phyloP scores from a whole-genome alignment of 2,888 invertebrate genomes.

The Thecophora atra region DNA sequence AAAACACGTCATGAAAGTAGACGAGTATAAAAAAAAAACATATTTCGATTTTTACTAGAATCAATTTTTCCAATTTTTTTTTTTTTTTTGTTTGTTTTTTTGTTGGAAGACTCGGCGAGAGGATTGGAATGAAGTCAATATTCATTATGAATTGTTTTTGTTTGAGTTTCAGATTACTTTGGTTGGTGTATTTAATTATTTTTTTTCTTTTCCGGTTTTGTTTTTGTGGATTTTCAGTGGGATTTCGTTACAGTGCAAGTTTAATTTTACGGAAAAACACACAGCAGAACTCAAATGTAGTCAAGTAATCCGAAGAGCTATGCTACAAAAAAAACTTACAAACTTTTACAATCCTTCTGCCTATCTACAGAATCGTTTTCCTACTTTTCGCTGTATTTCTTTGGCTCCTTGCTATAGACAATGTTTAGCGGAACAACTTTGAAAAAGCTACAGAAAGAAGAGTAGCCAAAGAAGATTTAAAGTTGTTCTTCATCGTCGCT shows the following conservation, averaged over 20 bases:
- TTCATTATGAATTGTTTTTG: constrained; percentile 12
- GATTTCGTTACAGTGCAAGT: constrained; percentile 50
- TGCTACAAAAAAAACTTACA: background rate
- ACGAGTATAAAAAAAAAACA: constrained; percentile 34
- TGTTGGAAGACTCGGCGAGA: background rate
- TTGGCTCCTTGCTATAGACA: background rate
- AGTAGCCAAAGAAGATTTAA: too few relatives aligned
- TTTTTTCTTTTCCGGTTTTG: background rate
- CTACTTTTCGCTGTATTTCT: too few relatives aligned
- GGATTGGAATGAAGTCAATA: background rate
- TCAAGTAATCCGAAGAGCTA: background rate
- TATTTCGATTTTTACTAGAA: constrained; percentile 35
- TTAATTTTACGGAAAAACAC: constrained; percentile 62
- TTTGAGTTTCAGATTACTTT: constrained; percentile 1
- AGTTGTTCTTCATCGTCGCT: too few relatives aligned
- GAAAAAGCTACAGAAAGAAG: too few relatives aligned
- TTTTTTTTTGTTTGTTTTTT: too few relatives aligned
- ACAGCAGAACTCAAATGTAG: constrained; percentile 4
- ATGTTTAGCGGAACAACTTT: background rate
- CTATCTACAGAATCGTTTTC: background rate
- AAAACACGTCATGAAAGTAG: too few relatives aligned
- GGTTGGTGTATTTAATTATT: background rate
- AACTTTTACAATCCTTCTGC: background rate
- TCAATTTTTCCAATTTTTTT: constrained; percentile 33
- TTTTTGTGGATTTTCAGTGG: background rate